Base-by-base conservation (phyloP, 92 coral and sea anemone species). In the Siderastrea siderea region DNA sequence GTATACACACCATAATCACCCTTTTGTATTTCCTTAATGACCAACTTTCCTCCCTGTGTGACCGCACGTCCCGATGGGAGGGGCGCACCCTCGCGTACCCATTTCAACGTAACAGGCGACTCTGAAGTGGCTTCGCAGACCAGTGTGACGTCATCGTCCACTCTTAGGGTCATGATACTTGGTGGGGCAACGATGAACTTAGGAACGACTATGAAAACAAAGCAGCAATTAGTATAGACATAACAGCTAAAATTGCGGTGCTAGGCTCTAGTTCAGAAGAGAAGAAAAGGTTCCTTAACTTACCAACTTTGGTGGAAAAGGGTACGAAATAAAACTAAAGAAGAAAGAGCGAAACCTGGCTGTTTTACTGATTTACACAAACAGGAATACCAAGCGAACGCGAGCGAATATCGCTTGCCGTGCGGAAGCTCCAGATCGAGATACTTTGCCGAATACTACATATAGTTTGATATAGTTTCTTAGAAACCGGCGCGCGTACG, bases 1-100 rank as follows among this genome's bases (percentile, higher is more conserved):
- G 83, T 92, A 64, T 97, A 97, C 19, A 90, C 88, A 1, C 99
- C 99, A 67, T 93, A 83, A 46, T 97, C 99, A 15, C 78, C 94
- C 83, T 93, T 83, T 77, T 92, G 95, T 59, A 94, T 84, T 6
- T 91, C 78, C 51, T 61, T 74, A 49, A 97, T 91, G 19, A 90
- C 87, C 71, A 97, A 71, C 72, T 87, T 88, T 16, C 99, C 99
- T 16, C 92, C 93, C 50, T 89, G 71, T 7, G 80, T 83, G 49
- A 75, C 83, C 63, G 99, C 75, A 13, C 99, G 97, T 71, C 90
- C 94, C n/a, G 82, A 78, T 47, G 99, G 99, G 77, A 97, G 87
- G 48, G 98, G 85, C 50, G 79, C 59, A 16, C 92, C 95, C 47
- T 88, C 93, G 45, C 97, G 98, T 80, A 86, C 91, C 99, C 99